Evolutionary conservation across 2,888 invertebrate species (phyloP), one percentile per base, ranked within the genome.

Genomic region (Ectropis crepuscularia): DNA sequence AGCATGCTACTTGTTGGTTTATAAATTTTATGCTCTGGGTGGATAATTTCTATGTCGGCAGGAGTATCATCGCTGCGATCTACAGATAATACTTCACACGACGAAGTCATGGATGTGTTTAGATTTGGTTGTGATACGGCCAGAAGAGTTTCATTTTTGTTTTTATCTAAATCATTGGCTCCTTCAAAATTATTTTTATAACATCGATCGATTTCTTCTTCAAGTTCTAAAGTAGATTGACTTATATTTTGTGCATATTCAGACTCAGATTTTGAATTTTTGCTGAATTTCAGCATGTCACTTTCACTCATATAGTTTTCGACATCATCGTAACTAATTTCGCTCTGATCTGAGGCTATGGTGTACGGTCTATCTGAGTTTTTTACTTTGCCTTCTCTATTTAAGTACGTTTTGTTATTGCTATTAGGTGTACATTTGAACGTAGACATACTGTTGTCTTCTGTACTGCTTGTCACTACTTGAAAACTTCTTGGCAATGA

Each of bases 21-120:
- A 77, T 96, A 96, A 73, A 96, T 96, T 86, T 96, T 96, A 81
- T 97, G 96, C 78, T 96, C 96, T 0, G 97, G 97, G 78, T 96
- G 96, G 67, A 95, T 94, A 4, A 93, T 86, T 81, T 87, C 93
- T 70, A 85, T 86, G 76, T 73, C 91, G 76, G 77, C 90, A 65
- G 88, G 74, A 77, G 89, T 94, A 71, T 73, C 90, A 71, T 87
- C 87, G 42, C 84, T 91, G n/a, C 82, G 86, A 6, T 93, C 90
- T 47, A 80, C 67, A 6, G 93, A 87, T 51, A 94, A 76, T 0
- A 93, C 90, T 80, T 94, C 94, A 71, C 94, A 94, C 5, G 94
- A 94, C 0, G 93, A 94, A 8, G 91, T 94, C 62, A 89, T 93
- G 46, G 91, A 94, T 47, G 85, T 89, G 68, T 89, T 93, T 69